These are phyloP conservation scores for Euglossa dilemma DNA, from an alignment of 1,140 invertebrate species.

Conservation along the genomic window DNA sequence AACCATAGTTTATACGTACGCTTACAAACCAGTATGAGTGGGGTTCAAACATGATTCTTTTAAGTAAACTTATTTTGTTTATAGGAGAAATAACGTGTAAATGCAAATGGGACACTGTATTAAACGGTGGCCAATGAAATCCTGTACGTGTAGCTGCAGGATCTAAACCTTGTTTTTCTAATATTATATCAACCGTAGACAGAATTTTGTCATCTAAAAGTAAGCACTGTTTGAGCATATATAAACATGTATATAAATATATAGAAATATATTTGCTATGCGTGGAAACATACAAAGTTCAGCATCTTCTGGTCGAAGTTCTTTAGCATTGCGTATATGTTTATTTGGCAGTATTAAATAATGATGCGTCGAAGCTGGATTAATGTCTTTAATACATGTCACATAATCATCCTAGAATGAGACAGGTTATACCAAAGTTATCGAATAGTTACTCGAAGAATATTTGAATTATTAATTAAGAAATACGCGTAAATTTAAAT, in stretches of 20 bases:
- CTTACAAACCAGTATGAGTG: conserved; percentile 93
- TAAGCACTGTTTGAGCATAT: conserved; percentile 36
- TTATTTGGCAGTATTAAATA: conserved; percentile 90
- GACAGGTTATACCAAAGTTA: conserved; percentile 48
- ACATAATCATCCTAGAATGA: conserved; percentile 88
- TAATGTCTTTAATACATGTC: conserved; percentile 92
- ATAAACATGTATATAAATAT: too few relatives aligned
- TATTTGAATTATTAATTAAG: too few relatives aligned
- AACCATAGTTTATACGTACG: conserved; percentile 83
- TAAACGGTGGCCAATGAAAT: conserved; percentile 96
- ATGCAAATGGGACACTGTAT: conserved; percentile 92
- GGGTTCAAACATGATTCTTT: conserved; percentile 87
- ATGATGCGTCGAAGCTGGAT: conserved; percentile 91
- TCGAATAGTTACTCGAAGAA: too few relatives aligned
- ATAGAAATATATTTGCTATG: conserved; percentile 10
- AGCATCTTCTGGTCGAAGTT: conserved; percentile 85
- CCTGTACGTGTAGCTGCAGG: conserved; percentile 87
- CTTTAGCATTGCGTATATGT: conserved; percentile 90
- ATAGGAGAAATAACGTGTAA: conserved; percentile 93
- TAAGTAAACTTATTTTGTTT: conserved; percentile 88
- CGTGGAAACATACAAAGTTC: conserved; percentile 84
- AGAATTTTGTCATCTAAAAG: conserved; percentile 86
- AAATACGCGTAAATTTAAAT: background rate
- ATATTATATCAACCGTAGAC: conserved; percentile 82
- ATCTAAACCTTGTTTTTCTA: conserved; percentile 82